Percentiles rank a stretch among this genome's conserved stretches.
phyloP scores from a whole-genome alignment of 37 sponge, comb jelly and placozoan species.

The Cladorhizidae sp. region DNA sequence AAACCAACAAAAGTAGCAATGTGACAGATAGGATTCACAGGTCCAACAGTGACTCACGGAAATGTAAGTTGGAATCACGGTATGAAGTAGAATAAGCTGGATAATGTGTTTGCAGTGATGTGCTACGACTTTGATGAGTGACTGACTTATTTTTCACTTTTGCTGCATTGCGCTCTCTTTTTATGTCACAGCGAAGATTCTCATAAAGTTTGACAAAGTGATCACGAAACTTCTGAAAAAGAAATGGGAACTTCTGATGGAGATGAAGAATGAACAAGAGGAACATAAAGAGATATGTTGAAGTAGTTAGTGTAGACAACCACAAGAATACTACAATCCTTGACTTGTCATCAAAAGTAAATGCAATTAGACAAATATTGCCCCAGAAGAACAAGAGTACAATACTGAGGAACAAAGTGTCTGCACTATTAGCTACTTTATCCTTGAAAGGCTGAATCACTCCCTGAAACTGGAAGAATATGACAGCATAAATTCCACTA shows the following conservation, averaged over 20 bases:
- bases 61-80: too few relatives aligned
- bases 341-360: too few relatives aligned
- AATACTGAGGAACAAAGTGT: slow-evolving; percentile 9
- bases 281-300: neutral
- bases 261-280: slow-evolving; percentile 1
- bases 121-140: too few relatives aligned
- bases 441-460: neutral
- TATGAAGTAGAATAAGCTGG: too few relatives aligned
- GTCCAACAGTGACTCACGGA: too few relatives aligned
- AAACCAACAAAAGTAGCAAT: too few relatives aligned
- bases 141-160: too few relatives aligned
- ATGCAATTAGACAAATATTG: neutral
- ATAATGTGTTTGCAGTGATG: too few relatives aligned
- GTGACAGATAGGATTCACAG: too few relatives aligned
- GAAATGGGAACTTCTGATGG: neutral
- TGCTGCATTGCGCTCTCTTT: too few relatives aligned
- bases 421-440: slow-evolving; percentile 3
- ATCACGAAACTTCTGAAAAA: neutral
- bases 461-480: neutral
- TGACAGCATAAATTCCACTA: neutral
- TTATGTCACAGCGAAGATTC: too few relatives aligned
- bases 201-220: neutral
- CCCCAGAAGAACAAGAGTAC: slow-evolving; percentile 9
- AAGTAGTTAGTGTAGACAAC: neutral
- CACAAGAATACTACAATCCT: neutral